A percentile compares a stretch with the other conserved stretches of the same genome.
These are phyloP conservation scores for Thamnophis sirtalis DNA, from an alignment of 2,113 vertebrate genomes.

Conservation along the genomic window DNA sequence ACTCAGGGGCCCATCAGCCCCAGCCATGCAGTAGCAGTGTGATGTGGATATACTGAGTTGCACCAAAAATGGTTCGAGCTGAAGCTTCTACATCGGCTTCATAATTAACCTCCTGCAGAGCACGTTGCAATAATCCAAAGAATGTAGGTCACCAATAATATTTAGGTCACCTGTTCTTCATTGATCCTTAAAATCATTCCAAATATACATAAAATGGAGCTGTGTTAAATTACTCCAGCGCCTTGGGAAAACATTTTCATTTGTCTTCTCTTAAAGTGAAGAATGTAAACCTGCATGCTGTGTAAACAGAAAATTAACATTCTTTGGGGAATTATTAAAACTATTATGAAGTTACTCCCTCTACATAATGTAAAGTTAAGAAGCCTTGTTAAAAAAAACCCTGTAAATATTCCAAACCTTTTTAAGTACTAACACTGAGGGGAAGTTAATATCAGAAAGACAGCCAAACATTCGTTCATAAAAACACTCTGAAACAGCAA, in stretches of 20 bases:
- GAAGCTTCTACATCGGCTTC: background rate
- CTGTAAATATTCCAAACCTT: constrained; percentile 25
- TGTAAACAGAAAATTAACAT: constrained; percentile 33
- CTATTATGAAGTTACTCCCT: constrained; percentile 13
- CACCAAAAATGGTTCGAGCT: background rate
- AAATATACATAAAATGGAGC: constrained; percentile 20
- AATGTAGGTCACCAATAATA: background rate
- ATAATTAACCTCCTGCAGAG: background rate
- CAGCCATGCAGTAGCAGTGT: background rate
- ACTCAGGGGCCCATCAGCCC: background rate
- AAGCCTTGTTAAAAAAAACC: constrained; percentile 8
- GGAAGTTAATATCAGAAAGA: constrained; percentile 27
- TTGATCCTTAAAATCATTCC: constrained; percentile 41
- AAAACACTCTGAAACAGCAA: constrained; percentile 41
- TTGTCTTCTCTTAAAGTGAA: constrained; percentile 49
- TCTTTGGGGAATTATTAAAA: constrained; percentile 11
- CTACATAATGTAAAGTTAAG: constrained; percentile 8
- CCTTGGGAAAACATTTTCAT: constrained; percentile 24
- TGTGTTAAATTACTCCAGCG: constrained; percentile 41
- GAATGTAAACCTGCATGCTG: constrained; percentile 21
- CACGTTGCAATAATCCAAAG: background rate
- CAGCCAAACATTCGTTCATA: constrained; percentile 44
- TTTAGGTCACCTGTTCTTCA: constrained; percentile 44
- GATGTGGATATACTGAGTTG: background rate
- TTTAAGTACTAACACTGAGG: constrained; percentile 31